Evolutionary conservation across 2,888 invertebrate species (phyloP), one percentile per base, ranked within the genome.

Genomic region (Cheilosia pagana): DNA sequence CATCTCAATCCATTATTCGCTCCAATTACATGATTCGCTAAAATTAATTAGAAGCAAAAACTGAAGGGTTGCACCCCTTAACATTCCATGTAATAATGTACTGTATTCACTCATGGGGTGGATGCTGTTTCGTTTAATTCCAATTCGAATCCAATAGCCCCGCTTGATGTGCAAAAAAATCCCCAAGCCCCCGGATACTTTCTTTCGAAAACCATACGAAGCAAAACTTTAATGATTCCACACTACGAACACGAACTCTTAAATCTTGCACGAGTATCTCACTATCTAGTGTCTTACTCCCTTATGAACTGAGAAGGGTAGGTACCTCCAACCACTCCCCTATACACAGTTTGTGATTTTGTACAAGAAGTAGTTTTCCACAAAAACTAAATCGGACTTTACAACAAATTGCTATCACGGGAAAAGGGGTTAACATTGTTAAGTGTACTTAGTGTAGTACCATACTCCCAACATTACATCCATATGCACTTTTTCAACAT

Each of bases 191-290:
- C 31, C 12, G 25, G 14, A 19, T 28, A 62, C 25, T 25, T 71
- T 72, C 39, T 28, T 67, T 67, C n/a, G 59, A 31, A 63, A 39
- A 55, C 45, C 62, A 48, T 43, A 68, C 50, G 57, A 62, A 45
- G 19, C 55, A 39, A 16, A 72, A 72, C 72, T 74, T 83, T 63
- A 83, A 79, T 74, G 78, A 83, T 78, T 55, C 78, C 74, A 19
- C 55, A 23, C 6, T 12, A 14, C 23, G 50, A 50, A 21, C 23
- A 50, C 2, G 50, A 50, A 8, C 7, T 16, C 16, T 45, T 45
- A 12, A 10, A 31, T 35, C 31, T 35, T 35, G 10, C 31, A 35
- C 19, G 3, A 19, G 45, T 45, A 45, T 45, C 16, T 45, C n/a
- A n/a, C 16, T 45, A 16, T 8, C 19, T 16, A 7, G 6, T 43